Conservation (phyloP, 2,797 vertebrate species). For the Neopelma chrysocephalum region DNA sequence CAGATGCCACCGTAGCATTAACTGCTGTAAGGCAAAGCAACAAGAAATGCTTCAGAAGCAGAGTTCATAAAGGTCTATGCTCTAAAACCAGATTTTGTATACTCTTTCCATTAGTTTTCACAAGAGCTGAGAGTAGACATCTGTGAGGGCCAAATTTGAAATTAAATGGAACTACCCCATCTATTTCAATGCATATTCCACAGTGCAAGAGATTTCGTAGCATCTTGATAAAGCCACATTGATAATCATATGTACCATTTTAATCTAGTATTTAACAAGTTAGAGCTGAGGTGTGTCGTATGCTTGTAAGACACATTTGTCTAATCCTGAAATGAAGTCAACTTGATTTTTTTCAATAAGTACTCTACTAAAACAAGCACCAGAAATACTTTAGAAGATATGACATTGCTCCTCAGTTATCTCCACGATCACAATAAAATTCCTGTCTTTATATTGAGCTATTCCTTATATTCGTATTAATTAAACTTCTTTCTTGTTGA, state of each 20-base stretch:
- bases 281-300: background rate
- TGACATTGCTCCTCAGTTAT: background rate
- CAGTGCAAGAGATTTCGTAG: background rate
- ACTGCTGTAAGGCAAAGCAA: background rate
- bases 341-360: background rate
- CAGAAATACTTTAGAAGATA: background rate
- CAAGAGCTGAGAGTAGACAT: background rate
- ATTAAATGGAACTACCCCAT: background rate
- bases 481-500: background rate
- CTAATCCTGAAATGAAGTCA: background rate
- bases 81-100: background rate
- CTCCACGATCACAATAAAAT: background rate
- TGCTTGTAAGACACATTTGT: background rate
- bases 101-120: background rate
- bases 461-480: background rate
- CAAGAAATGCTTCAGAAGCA: background rate
- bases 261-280: background rate
- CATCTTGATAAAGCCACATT: background rate
- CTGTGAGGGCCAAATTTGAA: background rate
- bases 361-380: background rate
- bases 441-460: background rate
- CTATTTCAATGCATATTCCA: background rate
- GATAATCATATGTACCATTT: background rate
- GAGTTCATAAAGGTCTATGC: background rate
- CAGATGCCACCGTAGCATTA: background rate